Evolutionary conservation across 2,113 vertebrate genomes (phyloP), one percentile per base, ranked within the genome.

Genomic region (Gadus macrocephalus): DNA sequence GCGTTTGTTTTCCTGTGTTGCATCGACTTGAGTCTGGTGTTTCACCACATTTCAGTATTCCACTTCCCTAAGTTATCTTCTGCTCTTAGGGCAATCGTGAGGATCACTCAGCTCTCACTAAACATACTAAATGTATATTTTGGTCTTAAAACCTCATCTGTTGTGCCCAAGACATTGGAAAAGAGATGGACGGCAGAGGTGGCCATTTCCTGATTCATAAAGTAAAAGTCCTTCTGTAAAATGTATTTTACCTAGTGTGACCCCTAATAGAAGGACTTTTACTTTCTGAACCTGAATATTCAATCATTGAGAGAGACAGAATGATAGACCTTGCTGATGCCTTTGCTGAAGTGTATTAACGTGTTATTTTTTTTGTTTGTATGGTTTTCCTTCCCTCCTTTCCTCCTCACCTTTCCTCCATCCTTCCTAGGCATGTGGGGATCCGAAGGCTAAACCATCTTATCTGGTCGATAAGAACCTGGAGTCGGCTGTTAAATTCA

Each of bases 401-500:
- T 78, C 53, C 64, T 58, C 67, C 22, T 66, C 38, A 38, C 55
- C 67, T 56, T 20, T 81, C 64, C 55, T 74, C 19, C 62, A 56
- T 42, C 75, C 0, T 72, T 53, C 75, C 0, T 72, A 86, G 97
- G 97, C 97, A 77, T 99, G 97, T 53, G 96, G 96, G 62, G 97
- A 98, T 69, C 96, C 97, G 77, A 99, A 99, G 93, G 97, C 96
- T 76, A 99, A 99, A 88, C 96, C 97, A 75, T 99, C 96, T 27
- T 99, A 98, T 83, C 95, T 99, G 77, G 96, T 98, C 27, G 96
- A 99, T 87, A 99, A 98, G 93, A 98, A 98, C 86, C 85, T 99
- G 88, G 97, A 99, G 88, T 97, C 96, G 59, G 97, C 96, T 8
- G 96, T 99, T 85, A 99, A 99, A 91, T 99, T 98, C 87, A 99